Percentiles rank a stretch among this genome's conserved stretches.
Conservation (phyloP, 2,797 vertebrate species). For the Gobionotothen gibberifrons region DNA sequence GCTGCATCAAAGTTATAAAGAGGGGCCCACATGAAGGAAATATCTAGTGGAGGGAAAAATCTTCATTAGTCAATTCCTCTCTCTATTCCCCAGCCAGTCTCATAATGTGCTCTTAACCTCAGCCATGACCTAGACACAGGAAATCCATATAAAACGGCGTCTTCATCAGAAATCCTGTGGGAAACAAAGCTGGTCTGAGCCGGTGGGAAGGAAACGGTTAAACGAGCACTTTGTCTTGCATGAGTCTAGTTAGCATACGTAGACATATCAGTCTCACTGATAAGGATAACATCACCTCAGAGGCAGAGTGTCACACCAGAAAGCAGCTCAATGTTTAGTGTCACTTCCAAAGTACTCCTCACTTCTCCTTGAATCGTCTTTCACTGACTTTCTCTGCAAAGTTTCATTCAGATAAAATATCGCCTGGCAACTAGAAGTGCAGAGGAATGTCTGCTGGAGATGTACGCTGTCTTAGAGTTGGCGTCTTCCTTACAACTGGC, state of each 20-base stretch:
- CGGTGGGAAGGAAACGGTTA: slow-evolving; percentile 50
- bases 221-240: slow-evolving; percentile 53
- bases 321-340: slow-evolving; percentile 51
- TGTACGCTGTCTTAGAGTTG: slow-evolving; percentile 45
- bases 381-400: slow-evolving; percentile 49
- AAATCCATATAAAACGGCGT: slow-evolving; percentile 57
- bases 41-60: slow-evolving; percentile 46
- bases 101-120: slow-evolving; percentile 51
- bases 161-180: slow-evolving; percentile 54
- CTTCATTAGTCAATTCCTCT: slow-evolving; percentile 41
- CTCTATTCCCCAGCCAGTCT: slow-evolving; percentile 38
- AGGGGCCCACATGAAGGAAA: slow-evolving; percentile 59
- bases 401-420: slow-evolving; percentile 62
- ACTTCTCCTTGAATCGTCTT: slow-evolving; percentile 54
- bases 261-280: slow-evolving; percentile 52
- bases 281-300: slow-evolving; percentile 54
- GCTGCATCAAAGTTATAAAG: slow-evolving; percentile 62
- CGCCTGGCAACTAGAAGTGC: slow-evolving; percentile 49
- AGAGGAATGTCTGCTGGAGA: slow-evolving; percentile 50
- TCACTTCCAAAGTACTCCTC: slow-evolving; percentile 50
- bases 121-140: slow-evolving; percentile 55
- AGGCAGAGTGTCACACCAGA: slow-evolving; percentile 42
- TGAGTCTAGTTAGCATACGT: slow-evolving; percentile 58
- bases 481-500: slow-evolving; percentile 33
- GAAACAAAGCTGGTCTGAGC: slow-evolving; percentile 26